Conservation (phyloP, 2,888 invertebrate genomes). For the Xylophagus ater region DNA sequence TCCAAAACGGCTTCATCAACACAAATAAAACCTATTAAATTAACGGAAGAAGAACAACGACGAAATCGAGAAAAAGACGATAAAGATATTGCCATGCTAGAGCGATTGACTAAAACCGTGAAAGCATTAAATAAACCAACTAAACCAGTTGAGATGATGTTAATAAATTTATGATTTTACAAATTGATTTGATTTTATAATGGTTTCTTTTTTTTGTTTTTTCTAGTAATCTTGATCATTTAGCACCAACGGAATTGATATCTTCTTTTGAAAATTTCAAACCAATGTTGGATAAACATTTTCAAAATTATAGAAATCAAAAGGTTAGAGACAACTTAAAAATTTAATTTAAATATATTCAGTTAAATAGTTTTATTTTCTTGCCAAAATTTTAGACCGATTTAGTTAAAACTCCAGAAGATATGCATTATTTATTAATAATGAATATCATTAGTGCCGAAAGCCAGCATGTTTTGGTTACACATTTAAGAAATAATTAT, state of each 20-base stretch:
- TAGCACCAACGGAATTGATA: constrained; percentile 6
- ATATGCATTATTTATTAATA: constrained; percentile 2
- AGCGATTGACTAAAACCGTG: background rate
- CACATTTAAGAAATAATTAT: constrained; percentile 8
- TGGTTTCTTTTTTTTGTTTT: background rate
- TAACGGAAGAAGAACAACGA: constrained; percentile 4
- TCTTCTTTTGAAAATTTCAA: constrained; percentile 9
- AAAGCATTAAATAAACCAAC: constrained; percentile 5
- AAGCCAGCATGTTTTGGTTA: constrained; percentile 6
- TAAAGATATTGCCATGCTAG: constrained; percentile 3
- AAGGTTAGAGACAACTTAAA: constrained; percentile 8
- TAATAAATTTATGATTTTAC: background rate
- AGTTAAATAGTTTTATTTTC: too few relatives aligned
- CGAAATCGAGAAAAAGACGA: background rate
- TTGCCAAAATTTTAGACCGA: constrained; percentile 7
- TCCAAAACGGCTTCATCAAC: background rate
- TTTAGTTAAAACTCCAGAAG: constrained; percentile 1
- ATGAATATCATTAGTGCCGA: constrained; percentile 9
- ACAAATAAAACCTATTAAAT: background rate
- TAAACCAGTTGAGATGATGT: constrained; percentile 10
- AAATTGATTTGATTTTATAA: background rate
- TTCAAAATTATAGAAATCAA: constrained; percentile 7
- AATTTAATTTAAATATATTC: too few relatives aligned
- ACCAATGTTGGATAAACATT: constrained; percentile 6
- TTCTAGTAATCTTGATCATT: constrained; percentile 9